These are phyloP conservation scores for Bombyx mandarina DNA, from an alignment of 1,140 invertebrate species.

Conservation along the genomic window DNA sequence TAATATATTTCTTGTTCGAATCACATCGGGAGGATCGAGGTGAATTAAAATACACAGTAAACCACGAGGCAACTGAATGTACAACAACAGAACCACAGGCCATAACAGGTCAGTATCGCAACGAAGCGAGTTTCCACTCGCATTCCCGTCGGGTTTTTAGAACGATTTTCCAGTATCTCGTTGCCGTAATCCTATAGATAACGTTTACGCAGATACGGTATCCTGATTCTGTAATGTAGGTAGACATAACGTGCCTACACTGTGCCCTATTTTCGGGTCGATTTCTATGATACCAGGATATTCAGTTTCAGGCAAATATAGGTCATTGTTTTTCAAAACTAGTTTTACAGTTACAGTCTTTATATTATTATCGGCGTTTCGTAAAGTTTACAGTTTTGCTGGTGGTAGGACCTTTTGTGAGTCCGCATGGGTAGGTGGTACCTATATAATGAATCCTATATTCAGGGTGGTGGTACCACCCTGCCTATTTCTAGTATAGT, in stretches of 20 bases:
- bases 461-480: no score
- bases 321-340: neutral
- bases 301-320: neutral
- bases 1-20: no score
- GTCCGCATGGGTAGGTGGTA: no score
- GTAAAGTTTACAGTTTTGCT: no score
- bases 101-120: slow-evolving; percentile 12
- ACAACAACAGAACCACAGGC: neutral
- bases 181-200: slow-evolving; percentile 26
- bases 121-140: slow-evolving; percentile 23
- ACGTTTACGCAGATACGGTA: slow-evolving; percentile 14
- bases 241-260: slow-evolving; percentile 19
- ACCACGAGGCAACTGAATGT: no score
- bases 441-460: no score
- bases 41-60: no score
- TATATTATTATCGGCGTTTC: no score
- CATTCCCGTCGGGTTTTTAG: slow-evolving; percentile 19
- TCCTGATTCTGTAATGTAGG: slow-evolving; percentile 6
- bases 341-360: neutral
- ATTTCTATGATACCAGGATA: neutral
- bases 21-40: no score
- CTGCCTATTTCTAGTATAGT: no score
- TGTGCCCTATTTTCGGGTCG: slow-evolving; percentile 21
- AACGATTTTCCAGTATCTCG: slow-evolving; percentile 23
- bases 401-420: no score